Evolutionary conservation across 2,113 vertebrate species (phyloP).

Genomic region (Podilymbus podiceps): DNA sequence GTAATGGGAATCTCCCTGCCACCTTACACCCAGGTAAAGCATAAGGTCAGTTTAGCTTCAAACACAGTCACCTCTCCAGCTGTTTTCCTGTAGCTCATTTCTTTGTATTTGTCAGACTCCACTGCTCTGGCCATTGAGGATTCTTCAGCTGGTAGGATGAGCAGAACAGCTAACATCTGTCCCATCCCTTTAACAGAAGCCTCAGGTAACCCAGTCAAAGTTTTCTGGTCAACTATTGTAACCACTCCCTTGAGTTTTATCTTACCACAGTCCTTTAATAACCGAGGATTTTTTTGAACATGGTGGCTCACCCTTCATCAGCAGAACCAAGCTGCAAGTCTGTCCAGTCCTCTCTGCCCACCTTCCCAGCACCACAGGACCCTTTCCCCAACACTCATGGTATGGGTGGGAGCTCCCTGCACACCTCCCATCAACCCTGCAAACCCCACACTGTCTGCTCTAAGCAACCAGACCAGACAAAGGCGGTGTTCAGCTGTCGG

Average conservation of each 20-base stretch:
- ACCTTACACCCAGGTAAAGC: background rate
- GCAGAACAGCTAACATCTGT: background rate
- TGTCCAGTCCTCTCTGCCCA: background rate
- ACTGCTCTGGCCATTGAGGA: background rate
- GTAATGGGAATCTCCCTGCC: background rate
- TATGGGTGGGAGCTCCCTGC: background rate
- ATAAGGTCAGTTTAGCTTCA: background rate
- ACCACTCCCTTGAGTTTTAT: background rate
- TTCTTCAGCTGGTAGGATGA: background rate
- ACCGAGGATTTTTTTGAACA: background rate
- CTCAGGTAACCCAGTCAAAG: background rate
- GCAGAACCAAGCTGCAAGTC: background rate
- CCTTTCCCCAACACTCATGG: background rate
- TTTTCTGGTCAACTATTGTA: background rate
- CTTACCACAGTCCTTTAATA: background rate
- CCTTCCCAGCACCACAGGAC: background rate
- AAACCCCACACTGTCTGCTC: background rate
- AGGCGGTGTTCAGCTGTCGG: background rate
- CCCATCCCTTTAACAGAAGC: background rate
- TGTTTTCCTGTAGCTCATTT: background rate
- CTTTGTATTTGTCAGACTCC: background rate
- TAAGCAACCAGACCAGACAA: background rate
- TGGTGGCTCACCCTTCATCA: background rate
- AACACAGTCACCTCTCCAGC: background rate
- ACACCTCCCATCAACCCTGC: background rate